Percentiles rank a stretch among this genome's conserved stretches.
phyloP scores from a whole-genome alignment of 2,888 invertebrate genomes.

The Mimumesa dahlbomi region DNA sequence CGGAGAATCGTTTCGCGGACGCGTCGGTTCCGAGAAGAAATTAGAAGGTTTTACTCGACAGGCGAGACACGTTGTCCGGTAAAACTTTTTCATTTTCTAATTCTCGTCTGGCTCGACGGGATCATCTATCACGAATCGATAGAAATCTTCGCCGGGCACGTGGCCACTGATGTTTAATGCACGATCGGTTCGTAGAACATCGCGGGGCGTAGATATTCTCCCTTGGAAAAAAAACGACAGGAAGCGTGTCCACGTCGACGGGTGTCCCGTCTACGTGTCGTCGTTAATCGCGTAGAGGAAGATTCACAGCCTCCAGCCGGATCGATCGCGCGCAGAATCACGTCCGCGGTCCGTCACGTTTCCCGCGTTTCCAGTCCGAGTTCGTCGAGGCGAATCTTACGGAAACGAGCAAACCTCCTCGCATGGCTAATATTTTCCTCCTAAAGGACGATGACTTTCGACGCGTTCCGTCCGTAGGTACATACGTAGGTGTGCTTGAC shows the following conservation, averaged over 20 bases:
- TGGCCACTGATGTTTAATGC: conserved; percentile 46
- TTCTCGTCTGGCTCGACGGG: conserved; percentile 17
- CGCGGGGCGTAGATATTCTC: conserved; percentile 41
- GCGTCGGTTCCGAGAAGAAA: no score
- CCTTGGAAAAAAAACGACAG: no score
- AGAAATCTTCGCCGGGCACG: conserved; percentile 37
- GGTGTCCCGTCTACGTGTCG: conserved; percentile 5
- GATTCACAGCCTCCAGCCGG: no score
- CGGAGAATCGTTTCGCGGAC: no score
- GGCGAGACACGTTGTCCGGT: no score
- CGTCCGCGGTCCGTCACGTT: background rate
- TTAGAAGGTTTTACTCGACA: no score
- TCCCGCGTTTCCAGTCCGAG: background rate
- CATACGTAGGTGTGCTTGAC: conserved; percentile 1
- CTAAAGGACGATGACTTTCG: conserved; percentile 28
- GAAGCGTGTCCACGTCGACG: conserved; percentile 39
- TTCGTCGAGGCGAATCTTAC: background rate
- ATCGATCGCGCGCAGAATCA: no score
- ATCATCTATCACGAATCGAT: conserved; percentile 50
- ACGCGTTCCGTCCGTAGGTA: conserved; percentile 12
- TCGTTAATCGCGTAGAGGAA: no score
- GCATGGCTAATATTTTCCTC: background rate
- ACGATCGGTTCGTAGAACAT: conserved; percentile 45
- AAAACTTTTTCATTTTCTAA: conserved; percentile 34
- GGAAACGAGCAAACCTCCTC: background rate